Evolutionary conservation across 2,888 invertebrate genomes (phyloP).

Genomic region (Galeopsomyia nigrocyanea): DNA sequence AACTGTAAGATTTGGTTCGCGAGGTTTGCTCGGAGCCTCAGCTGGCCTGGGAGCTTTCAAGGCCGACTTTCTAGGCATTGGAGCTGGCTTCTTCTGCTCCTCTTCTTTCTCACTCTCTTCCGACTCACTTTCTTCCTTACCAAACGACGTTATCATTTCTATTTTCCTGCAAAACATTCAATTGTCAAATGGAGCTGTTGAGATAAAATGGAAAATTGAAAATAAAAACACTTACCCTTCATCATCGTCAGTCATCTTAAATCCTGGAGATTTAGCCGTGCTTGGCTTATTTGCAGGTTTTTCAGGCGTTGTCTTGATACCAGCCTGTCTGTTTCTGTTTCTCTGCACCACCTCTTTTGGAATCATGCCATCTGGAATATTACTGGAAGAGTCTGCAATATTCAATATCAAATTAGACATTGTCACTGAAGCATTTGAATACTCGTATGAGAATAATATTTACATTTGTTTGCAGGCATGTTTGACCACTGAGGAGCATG

Average conservation of each 20-base stretch:
- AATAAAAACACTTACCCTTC: slow-evolving; percentile 65
- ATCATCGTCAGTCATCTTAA: slow-evolving; percentile 65
- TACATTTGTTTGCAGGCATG: slow-evolving; percentile 56
- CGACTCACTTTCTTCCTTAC: slow-evolving; percentile 69
- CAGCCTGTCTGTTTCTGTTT: slow-evolving; percentile 62
- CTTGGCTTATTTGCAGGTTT: slow-evolving; percentile 53
- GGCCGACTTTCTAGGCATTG: no score
- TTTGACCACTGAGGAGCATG: slow-evolving; percentile 57
- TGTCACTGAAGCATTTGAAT: background rate
- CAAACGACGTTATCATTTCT: slow-evolving; percentile 73
- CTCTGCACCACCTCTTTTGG: slow-evolving; percentile 65
- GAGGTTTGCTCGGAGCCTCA: slow-evolving; percentile 37
- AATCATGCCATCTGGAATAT: slow-evolving; percentile 66
- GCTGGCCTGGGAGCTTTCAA: background rate
- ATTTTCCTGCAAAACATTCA: slow-evolving; percentile 69
- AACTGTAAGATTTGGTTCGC: slow-evolving; percentile 39
- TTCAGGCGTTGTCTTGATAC: slow-evolving; percentile 54
- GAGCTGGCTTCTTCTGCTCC: background rate
- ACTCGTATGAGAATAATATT: background rate
- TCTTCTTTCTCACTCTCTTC: slow-evolving; percentile 57
- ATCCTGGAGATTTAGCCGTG: slow-evolving; percentile 51
- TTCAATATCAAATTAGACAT: slow-evolving; percentile 3
- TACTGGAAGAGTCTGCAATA: slow-evolving; percentile 59
- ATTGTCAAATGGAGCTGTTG: no score
- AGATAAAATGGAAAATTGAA: slow-evolving; percentile 33